Percentiles rank a stretch among this genome's conserved stretches.
phyloP scores from a whole-genome alignment of 2,113 vertebrate genomes.

The Lepisosteus oculatus region DNA sequence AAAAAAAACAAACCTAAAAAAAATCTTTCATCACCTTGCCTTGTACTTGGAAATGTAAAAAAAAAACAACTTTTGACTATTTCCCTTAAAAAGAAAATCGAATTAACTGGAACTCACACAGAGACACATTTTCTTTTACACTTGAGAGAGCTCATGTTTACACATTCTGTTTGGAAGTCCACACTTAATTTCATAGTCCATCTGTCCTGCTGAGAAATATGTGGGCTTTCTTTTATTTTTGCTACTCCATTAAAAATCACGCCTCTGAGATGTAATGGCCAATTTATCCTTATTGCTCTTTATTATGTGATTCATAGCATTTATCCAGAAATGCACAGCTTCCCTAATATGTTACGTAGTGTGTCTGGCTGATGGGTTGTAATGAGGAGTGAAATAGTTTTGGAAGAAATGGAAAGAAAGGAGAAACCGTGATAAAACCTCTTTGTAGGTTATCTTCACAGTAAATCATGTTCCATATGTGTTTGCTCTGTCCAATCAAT shows the following conservation, averaged over 20 bases:
- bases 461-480: too few relatives aligned
- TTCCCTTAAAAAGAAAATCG: not conserved
- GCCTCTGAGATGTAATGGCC: constrained; percentile 35
- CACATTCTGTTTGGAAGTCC: not conserved
- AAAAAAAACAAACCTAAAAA: too few relatives aligned
- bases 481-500: too few relatives aligned
- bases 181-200: not conserved
- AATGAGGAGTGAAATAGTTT: not conserved
- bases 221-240: constrained; percentile 7
- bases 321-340: constrained; percentile 37
- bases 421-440: too few relatives aligned
- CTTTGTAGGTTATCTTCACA: too few relatives aligned
- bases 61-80: too few relatives aligned
- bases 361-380: too few relatives aligned
- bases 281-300: constrained; percentile 41
- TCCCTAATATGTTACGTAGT: too few relatives aligned
- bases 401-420: not conserved
- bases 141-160: not conserved
- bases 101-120: constrained; percentile 5
- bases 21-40: too few relatives aligned
- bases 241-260: constrained; percentile 37
- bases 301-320: constrained; percentile 32
- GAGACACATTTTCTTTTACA: not conserved
- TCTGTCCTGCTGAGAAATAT: not conserved
- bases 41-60: too few relatives aligned